Evolutionary conservation across 2,797 vertebrate genomes (phyloP), one percentile per base, ranked within the genome.

Genomic region (Coluber constrictor): DNA sequence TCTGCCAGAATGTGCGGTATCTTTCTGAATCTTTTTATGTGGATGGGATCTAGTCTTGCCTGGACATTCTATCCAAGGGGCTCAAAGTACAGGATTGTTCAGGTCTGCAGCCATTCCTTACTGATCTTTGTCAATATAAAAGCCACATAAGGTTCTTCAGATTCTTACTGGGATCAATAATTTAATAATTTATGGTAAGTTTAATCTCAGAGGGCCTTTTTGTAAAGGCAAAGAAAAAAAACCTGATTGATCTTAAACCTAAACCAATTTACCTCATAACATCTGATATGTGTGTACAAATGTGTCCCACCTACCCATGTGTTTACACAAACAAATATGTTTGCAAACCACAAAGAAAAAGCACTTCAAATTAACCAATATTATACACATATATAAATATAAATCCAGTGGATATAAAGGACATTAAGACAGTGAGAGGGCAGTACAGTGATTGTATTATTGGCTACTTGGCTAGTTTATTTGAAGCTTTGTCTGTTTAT

Each of bases 401-500:
- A 87, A 87, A 92, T 83, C 18, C 18, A 32, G 20, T 79, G 23
- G 54, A 70, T 47, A 32, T 66, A 57, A 55, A 18, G 25, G 20
- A 61, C 13, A 15, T 29, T 13, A 90, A 87, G 25, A 27, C 32
- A 25, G 63, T 60, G 79, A 32, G 12, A 43, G 15, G 92, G 23
- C 23, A 61, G 20, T 54, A 9, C 27, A 18, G 23, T 63, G 57
- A 60, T 59, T 88, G 32, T 59, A 74, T 43, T 89, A 54, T 87
- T 90, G 47, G 54, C 54, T 70, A 61, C 79, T 63, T 60, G 20
- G n/a, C n/a, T 61, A 61, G 59, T 90, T 47, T 47, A 23, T 47
- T 25, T 47, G 74, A 83, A 83, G 74, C 37, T 83, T 83, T 47
- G 23, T 83, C 89, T 90, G 92, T 86, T 66, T 90, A 93, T 70